Conservation (phyloP, 2,113 vertebrate species). For the Myrmecobius fasciatus region DNA sequence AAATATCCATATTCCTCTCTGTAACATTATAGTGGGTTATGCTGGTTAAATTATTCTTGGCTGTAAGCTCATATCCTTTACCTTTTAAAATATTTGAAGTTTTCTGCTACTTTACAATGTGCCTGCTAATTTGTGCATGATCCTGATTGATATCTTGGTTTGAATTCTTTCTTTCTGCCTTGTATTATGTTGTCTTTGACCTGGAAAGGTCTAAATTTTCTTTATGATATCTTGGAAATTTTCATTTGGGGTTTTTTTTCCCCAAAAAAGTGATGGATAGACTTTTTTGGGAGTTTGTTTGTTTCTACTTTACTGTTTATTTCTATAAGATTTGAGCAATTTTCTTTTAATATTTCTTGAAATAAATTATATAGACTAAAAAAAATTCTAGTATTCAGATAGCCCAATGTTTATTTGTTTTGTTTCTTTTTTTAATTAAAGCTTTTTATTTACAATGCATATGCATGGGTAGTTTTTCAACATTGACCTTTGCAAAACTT, state of each 20-base stretch:
- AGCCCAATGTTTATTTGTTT: no score
- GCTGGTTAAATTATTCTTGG: not conserved
- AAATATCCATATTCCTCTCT: not conserved
- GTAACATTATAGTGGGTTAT: not conserved
- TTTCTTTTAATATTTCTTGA: not conserved
- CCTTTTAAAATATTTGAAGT: not conserved
- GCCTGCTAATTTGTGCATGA: not conserved
- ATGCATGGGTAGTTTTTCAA: no score
- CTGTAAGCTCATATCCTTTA: no score
- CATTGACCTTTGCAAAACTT: no score
- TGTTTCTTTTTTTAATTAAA: no score
- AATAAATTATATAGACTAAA: not conserved
- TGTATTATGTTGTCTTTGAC: not conserved
- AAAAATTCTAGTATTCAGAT: not conserved
- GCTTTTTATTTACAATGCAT: no score
- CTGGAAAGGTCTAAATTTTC: not conserved
- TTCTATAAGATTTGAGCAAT: not conserved
- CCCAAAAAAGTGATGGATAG: not conserved
- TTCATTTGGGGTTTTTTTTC: not conserved
- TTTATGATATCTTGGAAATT: not conserved
- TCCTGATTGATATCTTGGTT: no score
- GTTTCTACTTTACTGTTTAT: not conserved
- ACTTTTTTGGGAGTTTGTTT: no score
- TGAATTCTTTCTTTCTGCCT: not conserved
- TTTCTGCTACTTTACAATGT: not conserved